A percentile compares a stretch with the other conserved stretches of the same genome.
Conservation (phyloP, 2,113 vertebrate species). For the Talpa occidentalis region DNA sequence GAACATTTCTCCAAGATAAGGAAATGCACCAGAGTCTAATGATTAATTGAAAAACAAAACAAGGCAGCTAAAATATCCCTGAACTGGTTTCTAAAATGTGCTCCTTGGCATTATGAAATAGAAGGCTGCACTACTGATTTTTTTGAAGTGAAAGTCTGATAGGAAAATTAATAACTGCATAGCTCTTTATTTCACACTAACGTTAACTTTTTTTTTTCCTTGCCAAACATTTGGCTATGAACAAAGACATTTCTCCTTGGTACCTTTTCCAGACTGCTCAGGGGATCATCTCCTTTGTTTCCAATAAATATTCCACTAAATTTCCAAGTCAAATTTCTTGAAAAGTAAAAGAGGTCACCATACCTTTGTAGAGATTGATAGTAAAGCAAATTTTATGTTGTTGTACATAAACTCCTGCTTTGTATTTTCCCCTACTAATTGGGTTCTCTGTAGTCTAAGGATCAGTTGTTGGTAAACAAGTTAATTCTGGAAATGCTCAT, state of each 20-base stretch:
- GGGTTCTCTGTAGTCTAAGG: background rate
- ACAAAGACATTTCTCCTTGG: background rate
- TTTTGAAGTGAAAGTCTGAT: slow-evolving; percentile 29
- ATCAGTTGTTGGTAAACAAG: background rate
- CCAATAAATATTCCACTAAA: background rate
- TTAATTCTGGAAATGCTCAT: background rate
- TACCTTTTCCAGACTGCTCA: slow-evolving; percentile 10
- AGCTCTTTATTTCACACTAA: slow-evolving; percentile 25
- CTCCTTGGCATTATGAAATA: slow-evolving; percentile 5
- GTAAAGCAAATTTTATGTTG: background rate
- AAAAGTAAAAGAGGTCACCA: background rate
- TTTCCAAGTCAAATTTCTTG: background rate
- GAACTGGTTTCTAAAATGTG: slow-evolving; percentile 20
- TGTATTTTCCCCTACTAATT: background rate
- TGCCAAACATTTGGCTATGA: background rate
- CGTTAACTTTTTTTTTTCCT: background rate
- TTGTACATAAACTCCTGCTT: background rate
- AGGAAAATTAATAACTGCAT: background rate
- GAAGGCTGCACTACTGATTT: background rate
- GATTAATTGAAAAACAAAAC: slow-evolving; percentile 64
- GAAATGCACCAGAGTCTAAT: slow-evolving; percentile 61
- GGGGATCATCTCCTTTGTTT: background rate
- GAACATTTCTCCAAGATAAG: slow-evolving; percentile 38
- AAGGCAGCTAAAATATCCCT: slow-evolving; percentile 37
- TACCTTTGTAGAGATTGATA: background rate